Base-by-base conservation (phyloP, 2,113 vertebrate species). In the Ceyx melanurus region DNA sequence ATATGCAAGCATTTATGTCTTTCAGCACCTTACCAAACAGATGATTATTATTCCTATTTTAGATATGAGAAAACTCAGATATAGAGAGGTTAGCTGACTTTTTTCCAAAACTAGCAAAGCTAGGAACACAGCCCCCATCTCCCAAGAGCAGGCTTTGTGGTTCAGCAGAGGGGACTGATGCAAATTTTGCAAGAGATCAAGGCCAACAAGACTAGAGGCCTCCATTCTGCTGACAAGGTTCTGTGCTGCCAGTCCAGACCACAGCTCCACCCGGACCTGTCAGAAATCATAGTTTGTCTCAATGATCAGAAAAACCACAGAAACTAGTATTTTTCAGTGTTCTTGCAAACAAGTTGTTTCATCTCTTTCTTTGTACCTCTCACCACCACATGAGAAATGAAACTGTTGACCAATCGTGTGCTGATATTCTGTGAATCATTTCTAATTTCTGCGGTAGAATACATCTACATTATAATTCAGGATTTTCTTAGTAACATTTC, bases 41-140 rank as follows among this genome's bases (percentile, higher is more conserved):
- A 86, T 15, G 35, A 29, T 40, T 51, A 25, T 43, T 56, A 48
- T 40, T 26, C 25, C 22, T 56, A 5, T 51, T 85, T 60, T 28
- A 75, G 45, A 50, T 26, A 29, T 5, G 40, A 92, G 22, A 51
- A 82, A 68, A 76, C 14, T 11, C 31, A 45, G 20, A 2, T 20
- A 31, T 4, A 54, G 22, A 83, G 25, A 81, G 14, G 11, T 46
- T 60, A 75, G 13, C 6, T 8, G 72, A 17, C n/a, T 56, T 70
- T 64, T 75, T 26, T 35, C 75, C 53, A n/a, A 65, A 90, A 76
- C 48, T 53, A 48, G 13, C 77, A 80, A 67, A 71, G 22, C 18
- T 26, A 14, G 12, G 35, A 75, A 40, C 14, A 11, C 2, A 9
- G 61, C n/a, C 48, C 45, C 0, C 0, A 4, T 54, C 17, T 89